Conservation (phyloP, 2,888 invertebrate species). For the Ophioninae sp. region DNA sequence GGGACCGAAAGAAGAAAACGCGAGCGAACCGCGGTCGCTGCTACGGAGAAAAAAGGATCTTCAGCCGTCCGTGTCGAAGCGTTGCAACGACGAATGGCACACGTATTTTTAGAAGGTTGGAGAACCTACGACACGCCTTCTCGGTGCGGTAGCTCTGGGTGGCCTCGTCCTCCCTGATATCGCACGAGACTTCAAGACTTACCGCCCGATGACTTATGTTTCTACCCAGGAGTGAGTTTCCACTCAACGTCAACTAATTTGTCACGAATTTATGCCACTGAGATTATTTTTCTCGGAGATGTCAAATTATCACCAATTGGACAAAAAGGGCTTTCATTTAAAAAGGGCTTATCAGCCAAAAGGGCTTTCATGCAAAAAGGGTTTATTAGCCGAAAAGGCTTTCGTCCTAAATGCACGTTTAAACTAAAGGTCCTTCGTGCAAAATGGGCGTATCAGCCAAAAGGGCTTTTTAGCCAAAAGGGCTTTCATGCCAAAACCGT, state of each 20-base stretch:
- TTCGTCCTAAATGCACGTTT: no score
- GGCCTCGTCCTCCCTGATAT: constrained; percentile 63
- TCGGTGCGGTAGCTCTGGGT: constrained; percentile 67
- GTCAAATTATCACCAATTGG: constrained; percentile 1
- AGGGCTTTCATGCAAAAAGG: no score
- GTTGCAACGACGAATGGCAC: constrained; percentile 38
- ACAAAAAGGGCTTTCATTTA: neutral
- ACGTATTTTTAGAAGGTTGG: constrained; percentile 59
- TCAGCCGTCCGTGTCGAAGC: constrained; percentile 28
- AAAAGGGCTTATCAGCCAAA: no score
- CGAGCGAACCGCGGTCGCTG: neutral
- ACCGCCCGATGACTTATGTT: constrained; percentile 48
- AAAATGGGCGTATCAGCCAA: no score
- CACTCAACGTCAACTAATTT: constrained; percentile 73
- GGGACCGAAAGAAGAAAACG: constrained; percentile 27
- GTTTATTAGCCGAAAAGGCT: no score
- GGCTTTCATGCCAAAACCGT: no score
- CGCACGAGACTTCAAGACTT: constrained; percentile 45
- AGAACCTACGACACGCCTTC: constrained; percentile 39
- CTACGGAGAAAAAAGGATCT: constrained; percentile 9
- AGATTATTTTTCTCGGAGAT: neutral
- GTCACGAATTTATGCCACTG: constrained; percentile 69
- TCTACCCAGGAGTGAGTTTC: constrained; percentile 8
- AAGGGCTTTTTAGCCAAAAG: no score
- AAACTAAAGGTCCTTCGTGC: no score